Evolutionary conservation across 2,888 invertebrate genomes (phyloP).

Genomic region (Meiosimyza platycephala): DNA sequence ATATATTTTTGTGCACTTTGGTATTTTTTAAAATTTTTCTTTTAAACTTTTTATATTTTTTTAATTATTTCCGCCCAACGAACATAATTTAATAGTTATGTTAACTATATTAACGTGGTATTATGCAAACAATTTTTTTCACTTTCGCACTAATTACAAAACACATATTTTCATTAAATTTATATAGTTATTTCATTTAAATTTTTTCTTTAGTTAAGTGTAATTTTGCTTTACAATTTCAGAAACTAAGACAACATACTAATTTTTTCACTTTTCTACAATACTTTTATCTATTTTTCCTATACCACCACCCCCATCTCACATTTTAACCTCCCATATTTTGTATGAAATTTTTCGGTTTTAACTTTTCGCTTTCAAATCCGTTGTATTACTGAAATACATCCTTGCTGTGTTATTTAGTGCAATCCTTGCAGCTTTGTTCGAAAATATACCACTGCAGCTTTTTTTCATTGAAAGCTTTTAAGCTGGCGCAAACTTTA

Average conservation of each 20-base stretch:
- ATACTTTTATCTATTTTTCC: constrained; percentile 1
- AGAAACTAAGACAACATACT: background rate
- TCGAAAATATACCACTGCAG: constrained; percentile 4
- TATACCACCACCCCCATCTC: constrained; percentile 5
- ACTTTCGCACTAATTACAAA: background rate
- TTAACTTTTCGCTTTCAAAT: constrained; percentile 20
- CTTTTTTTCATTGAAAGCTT: background rate
- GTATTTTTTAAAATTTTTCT: background rate
- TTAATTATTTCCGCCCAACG: background rate
- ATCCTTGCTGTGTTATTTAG: too few relatives aligned
- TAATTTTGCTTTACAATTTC: background rate
- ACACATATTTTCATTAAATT: too few relatives aligned
- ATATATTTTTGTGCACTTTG: background rate
- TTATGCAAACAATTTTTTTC: background rate
- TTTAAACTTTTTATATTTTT: background rate
- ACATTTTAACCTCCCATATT: background rate
- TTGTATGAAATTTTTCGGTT: background rate
- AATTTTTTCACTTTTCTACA: background rate
- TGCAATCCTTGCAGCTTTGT: background rate
- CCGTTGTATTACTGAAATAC: constrained; percentile 28
- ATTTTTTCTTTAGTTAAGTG: too few relatives aligned
- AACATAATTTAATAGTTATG: too few relatives aligned
- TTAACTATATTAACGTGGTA: too few relatives aligned
- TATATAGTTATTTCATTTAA: too few relatives aligned
- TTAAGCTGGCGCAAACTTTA: constrained; percentile 21